Conservation (phyloP, 2,797 vertebrate species). For the Botia kubotai region DNA sequence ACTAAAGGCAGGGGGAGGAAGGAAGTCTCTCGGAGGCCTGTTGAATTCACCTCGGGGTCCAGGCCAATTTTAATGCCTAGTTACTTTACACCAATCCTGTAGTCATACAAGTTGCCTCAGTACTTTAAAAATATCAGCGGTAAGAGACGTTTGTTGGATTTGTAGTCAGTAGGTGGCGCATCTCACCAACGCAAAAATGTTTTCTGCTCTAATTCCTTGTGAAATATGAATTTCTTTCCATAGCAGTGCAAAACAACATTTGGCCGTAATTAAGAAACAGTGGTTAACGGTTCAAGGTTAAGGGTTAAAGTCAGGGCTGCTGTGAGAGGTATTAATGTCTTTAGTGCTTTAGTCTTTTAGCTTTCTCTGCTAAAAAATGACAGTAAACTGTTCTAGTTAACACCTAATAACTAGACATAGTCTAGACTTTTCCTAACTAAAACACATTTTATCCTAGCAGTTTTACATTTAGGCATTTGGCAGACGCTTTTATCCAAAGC, state of each 20-base stretch:
- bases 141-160: no score
- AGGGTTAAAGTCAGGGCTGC: constrained; percentile 42
- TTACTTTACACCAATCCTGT: no score
- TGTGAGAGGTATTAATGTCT: constrained; percentile 53
- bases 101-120: no score
- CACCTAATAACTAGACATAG: constrained; percentile 22
- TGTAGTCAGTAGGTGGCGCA: constrained; percentile 39
- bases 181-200: constrained; percentile 40
- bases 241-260: neutral
- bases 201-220: neutral
- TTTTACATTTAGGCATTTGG: no score
- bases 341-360: constrained; percentile 52
- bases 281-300: no score
- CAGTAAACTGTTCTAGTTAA: constrained; percentile 19
- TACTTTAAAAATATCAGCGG: no score
- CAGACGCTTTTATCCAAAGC: no score
- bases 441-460: no score
- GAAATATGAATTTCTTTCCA: neutral
- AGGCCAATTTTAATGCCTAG: no score
- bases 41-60: constrained; percentile 91
- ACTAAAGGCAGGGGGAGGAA: constrained; percentile 81
- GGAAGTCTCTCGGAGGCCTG: constrained; percentile 78
- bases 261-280: neutral
- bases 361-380: no score
- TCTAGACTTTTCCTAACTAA: constrained; percentile 15